Evolutionary conservation across 2,888 invertebrate genomes (phyloP), one percentile per base, ranked within the genome.

Genomic region (Torymus aiolomorphi): DNA sequence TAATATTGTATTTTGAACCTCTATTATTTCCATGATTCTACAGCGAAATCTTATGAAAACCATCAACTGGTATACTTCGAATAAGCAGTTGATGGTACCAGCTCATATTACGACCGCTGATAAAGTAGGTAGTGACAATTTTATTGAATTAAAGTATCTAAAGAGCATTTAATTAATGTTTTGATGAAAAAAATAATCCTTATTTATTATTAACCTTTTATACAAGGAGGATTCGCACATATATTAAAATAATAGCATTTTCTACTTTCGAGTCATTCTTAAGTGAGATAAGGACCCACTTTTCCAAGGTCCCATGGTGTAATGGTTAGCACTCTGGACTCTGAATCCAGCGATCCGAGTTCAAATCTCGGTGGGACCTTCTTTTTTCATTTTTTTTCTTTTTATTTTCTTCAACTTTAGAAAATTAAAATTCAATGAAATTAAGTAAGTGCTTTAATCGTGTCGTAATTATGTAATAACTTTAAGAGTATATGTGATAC

Each of bases 291-390:
- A 70, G 20, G 20, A n/a, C 13, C 18, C 8, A 42, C 0, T 16
- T 14, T 24, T 11, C 16, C 78, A 78, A 69, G 94, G 94, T 93
- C 91, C 93, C 93, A 93, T 94, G 94, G 94, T 94, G 93, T 94
- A 94, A 94, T 92, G 94, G 94, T 94, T 93, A 94, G 94, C 94
- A 94, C 94, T 94, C 93, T 94, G 94, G 94, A 94, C 94, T 94
- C 92, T 94, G 94, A 94, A 94, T 94, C 94, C 94, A 94, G 93
- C 94, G 94, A 94, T 94, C 94, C 94, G 94, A 94, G 94, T 94
- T 94, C 94, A 94, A 94, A 93, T 94, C 94, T 94, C 94, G 94
- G 94, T 94, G 94, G 94, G 92, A 94, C 94, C 94, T 87, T 20
- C 14, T 16, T 78, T 82, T 82, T 82, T 67, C 16, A 18, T 49